Percentiles rank a stretch among this genome's conserved stretches.
Evolutionary conservation across 2,113 vertebrate species (phyloP).

Genomic region (Recurvirostra avosetta): DNA sequence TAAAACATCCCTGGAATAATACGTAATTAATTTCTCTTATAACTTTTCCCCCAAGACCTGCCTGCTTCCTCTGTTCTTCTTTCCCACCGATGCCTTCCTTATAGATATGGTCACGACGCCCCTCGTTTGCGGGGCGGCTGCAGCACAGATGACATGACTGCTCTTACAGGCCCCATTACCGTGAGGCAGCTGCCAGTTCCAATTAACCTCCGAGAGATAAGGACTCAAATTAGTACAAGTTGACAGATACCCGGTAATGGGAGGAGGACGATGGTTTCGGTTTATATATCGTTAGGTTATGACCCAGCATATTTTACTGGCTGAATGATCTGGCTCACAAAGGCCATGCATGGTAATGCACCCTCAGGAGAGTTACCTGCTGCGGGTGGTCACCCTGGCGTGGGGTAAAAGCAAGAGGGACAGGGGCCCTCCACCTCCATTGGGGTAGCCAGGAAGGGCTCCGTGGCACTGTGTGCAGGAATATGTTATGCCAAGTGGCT

Average conservation of each 20-base stretch:
- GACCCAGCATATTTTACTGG: neutral
- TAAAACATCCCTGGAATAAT: neutral
- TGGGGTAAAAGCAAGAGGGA: neutral
- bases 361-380: neutral
- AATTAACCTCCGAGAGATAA: neutral
- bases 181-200: neutral
- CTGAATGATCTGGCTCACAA: neutral
- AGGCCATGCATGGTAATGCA: neutral
- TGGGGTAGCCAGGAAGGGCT: neutral
- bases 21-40: neutral
- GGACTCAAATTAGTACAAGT: neutral
- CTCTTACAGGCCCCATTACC: neutral
- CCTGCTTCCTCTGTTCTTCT: neutral
- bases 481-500: neutral
- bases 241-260: neutral
- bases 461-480: neutral
- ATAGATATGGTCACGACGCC: accelerated
- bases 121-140: accelerated
- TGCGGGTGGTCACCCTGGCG: neutral
- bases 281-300: neutral
- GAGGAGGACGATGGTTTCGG: accelerated
- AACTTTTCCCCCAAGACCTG: neutral
- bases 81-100: accelerated
- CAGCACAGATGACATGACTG: neutral
- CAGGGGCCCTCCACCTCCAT: accelerated